phyloP scores from a whole-genome alignment of 2,888 invertebrate genomes.

The Agonopterix subpropinquella region DNA sequence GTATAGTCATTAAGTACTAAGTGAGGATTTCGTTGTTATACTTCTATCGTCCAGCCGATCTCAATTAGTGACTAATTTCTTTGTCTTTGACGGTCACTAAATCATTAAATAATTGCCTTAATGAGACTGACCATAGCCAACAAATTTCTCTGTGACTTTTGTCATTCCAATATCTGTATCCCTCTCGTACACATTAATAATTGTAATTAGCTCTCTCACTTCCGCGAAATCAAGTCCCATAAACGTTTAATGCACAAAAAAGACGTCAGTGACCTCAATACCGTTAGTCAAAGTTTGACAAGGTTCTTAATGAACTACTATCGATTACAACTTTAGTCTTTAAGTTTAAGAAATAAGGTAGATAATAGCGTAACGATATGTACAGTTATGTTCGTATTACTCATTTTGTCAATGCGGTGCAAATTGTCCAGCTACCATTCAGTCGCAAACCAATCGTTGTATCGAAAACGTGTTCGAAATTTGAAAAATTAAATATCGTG shows the following conservation, averaged over 20 bases:
- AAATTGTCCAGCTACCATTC: slow-evolving; percentile 8
- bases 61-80: neutral
- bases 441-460: slow-evolving; percentile 22
- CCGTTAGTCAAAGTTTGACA: slow-evolving; percentile 6
- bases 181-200: slow-evolving; percentile 21
- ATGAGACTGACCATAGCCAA: slow-evolving; percentile 44
- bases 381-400: neutral
- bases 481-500: slow-evolving; percentile 10
- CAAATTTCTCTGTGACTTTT: slow-evolving; percentile 22
- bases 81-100: neutral
- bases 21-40: neutral
- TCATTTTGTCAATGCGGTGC: neutral
- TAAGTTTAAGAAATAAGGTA: neutral
- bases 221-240: slow-evolving; percentile 44
- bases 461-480: slow-evolving; percentile 17
- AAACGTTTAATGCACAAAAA: slow-evolving; percentile 38
- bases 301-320: neutral
- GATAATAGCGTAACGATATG: neutral
- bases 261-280: slow-evolving; percentile 72
- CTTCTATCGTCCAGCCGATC: neutral
- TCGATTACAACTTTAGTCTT: neutral
- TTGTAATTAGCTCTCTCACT: slow-evolving; percentile 31
- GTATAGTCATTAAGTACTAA: too few species aligned
- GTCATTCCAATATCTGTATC: slow-evolving; percentile 14
- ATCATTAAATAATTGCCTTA: slow-evolving; percentile 14